Percentiles rank a stretch among this genome's conserved stretches.
Conservation (phyloP, 2,888 invertebrate genomes). For the Isotomurus palustris region DNA sequence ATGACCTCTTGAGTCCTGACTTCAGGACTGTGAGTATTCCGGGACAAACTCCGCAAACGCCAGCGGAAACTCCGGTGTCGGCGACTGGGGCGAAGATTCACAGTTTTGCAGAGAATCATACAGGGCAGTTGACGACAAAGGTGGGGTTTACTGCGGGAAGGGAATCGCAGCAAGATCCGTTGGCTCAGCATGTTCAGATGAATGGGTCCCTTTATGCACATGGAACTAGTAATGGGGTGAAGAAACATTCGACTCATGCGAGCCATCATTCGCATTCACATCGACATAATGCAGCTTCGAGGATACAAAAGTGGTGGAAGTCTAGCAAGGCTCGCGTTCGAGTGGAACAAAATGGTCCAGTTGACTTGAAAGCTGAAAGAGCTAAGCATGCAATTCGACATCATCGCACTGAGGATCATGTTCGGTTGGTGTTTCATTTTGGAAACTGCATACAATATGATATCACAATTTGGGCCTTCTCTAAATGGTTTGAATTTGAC, state of each 20-base stretch:
- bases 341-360: conserved; percentile 10
- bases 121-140: conserved; percentile 6
- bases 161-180: not conserved
- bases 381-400: conserved; percentile 41
- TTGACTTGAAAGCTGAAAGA: conserved; percentile 30
- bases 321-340: conserved; percentile 8
- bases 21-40: conserved; percentile 41
- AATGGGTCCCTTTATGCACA: not conserved
- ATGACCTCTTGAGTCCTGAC: conserved; percentile 41
- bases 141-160: not conserved
- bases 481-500: not conserved
- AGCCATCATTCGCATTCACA: not conserved
- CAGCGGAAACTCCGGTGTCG: conserved; percentile 19
- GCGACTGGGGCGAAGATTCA: not conserved
- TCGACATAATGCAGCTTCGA: conserved; percentile 30
- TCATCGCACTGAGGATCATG: conserved; percentile 41
- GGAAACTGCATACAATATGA: not conserved
- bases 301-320: conserved; percentile 45
- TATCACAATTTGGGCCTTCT: not conserved
- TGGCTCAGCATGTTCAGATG: too few species aligned
- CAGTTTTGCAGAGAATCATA: conserved; percentile 5
- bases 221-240: conserved; percentile 1
- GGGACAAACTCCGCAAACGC: conserved; percentile 41
- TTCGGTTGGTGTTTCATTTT: conserved; percentile 24
- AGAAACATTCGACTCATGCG: not conserved